Conservation (phyloP, 2,113 vertebrate species). For the Ivindomyrus marchei region DNA sequence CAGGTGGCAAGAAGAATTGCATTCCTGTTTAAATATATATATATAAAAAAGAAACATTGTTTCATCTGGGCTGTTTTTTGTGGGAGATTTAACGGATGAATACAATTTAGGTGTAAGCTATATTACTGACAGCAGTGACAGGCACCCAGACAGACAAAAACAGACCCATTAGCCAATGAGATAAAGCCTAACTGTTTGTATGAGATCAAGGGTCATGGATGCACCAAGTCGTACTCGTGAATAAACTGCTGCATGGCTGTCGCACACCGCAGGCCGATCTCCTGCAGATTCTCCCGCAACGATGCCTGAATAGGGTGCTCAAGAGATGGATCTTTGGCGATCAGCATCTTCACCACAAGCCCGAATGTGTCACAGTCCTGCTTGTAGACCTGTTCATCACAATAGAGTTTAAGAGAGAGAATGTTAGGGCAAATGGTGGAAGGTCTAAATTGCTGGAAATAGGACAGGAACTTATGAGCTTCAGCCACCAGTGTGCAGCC, state of each 20-base stretch:
- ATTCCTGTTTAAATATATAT: neutral
- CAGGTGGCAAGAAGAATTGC: neutral
- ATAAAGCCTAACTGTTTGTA: neutral
- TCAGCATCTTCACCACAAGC: slow-evolving; percentile 63
- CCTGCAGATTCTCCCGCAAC: slow-evolving; percentile 56
- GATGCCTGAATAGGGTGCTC: slow-evolving; percentile 52
- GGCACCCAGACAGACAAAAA: neutral
- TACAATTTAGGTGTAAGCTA: neutral
- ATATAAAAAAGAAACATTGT: neutral
- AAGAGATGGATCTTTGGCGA: slow-evolving; percentile 57
- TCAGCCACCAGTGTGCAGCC: no score
- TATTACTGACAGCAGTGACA: neutral
- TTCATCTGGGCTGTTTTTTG: neutral
- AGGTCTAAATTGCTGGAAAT: neutral
- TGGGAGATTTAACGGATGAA: neutral
- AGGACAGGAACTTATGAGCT: neutral
- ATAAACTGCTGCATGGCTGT: slow-evolving; percentile 63
- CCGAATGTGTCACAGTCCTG: slow-evolving; percentile 61
- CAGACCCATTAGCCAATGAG: neutral
- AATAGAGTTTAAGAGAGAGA: neutral
- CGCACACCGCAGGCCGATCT: slow-evolving; percentile 55
- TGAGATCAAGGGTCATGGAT: slow-evolving; percentile 21
- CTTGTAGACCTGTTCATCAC: slow-evolving; percentile 51
- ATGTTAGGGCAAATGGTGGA: neutral
- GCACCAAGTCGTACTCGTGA: slow-evolving; percentile 52